phyloP scores from a whole-genome alignment of 2,888 invertebrate genomes.

The Quadroppia sp. region DNA sequence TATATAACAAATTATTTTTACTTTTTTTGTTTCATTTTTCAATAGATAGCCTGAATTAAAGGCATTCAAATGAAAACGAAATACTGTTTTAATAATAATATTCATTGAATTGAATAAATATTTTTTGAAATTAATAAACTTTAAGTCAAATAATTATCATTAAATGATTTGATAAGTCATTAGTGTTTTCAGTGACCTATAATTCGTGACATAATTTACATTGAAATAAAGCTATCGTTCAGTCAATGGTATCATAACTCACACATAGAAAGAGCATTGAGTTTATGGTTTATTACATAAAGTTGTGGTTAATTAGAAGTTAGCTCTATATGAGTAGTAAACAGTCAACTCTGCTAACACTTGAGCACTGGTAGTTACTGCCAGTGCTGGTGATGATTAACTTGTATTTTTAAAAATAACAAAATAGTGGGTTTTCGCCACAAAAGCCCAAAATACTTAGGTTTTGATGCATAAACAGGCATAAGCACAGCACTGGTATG shows the following conservation, averaged over 20 bases:
- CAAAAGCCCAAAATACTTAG: conserved; percentile 29
- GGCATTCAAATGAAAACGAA: no score
- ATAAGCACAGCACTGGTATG: conserved; percentile 8
- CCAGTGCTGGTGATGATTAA: conserved; percentile 10
- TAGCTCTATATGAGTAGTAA: not conserved
- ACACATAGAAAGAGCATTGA: not conserved
- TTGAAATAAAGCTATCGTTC: not conserved
- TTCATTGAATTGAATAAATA: not conserved
- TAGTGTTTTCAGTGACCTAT: not conserved
- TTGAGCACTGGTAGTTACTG: not conserved
- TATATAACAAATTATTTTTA: no score
- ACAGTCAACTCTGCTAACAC: not conserved
- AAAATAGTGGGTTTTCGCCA: conserved; percentile 28
- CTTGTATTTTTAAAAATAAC: conserved; percentile 32
- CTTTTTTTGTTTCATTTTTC: no score
- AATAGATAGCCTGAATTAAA: no score
- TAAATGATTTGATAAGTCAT: not conserved
- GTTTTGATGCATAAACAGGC: conserved; percentile 29
- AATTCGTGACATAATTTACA: not conserved
- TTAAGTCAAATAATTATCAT: not conserved
- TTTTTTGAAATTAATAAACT: not conserved
- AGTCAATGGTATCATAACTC: not conserved
- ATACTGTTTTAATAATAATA: not conserved
- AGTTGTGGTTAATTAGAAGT: conserved; percentile 3
- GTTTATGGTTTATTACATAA: not conserved